Evolutionary conservation across 2,888 invertebrate species (phyloP).

Genomic region (Coleophora deauratella): DNA sequence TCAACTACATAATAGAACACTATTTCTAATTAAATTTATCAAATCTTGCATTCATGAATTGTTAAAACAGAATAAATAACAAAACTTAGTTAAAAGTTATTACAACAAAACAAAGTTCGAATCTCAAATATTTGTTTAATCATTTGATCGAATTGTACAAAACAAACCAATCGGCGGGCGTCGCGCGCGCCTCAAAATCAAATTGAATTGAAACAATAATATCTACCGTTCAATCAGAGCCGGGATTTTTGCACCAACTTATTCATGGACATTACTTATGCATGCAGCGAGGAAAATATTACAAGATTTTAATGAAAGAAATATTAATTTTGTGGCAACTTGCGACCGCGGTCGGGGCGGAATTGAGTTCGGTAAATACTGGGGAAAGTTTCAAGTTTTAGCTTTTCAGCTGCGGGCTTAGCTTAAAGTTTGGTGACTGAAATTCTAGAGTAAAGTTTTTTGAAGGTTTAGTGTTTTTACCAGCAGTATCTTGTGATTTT

Average conservation of each 20-base stretch:
- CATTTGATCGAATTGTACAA: neutral
- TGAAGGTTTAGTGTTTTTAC: no score
- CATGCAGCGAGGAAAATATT: constrained; percentile 75
- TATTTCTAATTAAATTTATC: no score
- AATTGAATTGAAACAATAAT: constrained; percentile 9
- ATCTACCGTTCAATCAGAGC: constrained; percentile 35
- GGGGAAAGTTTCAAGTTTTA: neutral
- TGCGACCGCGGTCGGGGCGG: constrained; percentile 46
- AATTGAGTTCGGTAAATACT: constrained; percentile 46
- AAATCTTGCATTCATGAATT: no score
- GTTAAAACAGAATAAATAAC: no score
- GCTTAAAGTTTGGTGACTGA: neutral
- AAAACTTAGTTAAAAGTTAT: no score
- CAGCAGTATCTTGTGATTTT: no score
- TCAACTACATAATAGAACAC: no score
- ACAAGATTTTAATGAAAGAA: constrained; percentile 76
- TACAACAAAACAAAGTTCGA: neutral
- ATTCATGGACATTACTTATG: constrained; percentile 74
- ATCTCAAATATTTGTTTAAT: constrained; percentile 3
- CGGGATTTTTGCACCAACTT: constrained; percentile 62
- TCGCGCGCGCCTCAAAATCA: neutral
- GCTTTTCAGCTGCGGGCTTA: neutral
- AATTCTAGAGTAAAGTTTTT: neutral
- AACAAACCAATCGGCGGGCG: neutral
- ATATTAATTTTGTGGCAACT: constrained; percentile 73